Conservation (phyloP, 1,140 invertebrate species). For the Drosophila melanica region DNA sequence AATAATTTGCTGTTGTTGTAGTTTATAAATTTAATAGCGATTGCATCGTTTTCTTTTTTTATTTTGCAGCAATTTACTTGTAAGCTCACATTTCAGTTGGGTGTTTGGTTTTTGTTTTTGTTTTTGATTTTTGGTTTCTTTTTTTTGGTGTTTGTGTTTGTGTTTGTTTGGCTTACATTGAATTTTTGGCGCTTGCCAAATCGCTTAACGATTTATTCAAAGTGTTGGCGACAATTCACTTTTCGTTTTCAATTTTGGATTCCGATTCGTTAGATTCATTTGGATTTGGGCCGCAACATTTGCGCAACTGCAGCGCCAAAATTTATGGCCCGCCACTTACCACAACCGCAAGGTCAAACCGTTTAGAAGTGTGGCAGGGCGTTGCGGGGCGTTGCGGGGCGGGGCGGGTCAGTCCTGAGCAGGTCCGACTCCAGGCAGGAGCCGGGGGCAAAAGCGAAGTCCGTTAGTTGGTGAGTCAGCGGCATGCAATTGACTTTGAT, state of each 20-base stretch:
- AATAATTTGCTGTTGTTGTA: slow-evolving; percentile 20
- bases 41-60: slow-evolving; percentile 23
- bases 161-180: slow-evolving; percentile 12
- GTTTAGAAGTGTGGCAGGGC: slow-evolving; percentile 32
- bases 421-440: slow-evolving; percentile 42
- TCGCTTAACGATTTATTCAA: slow-evolving; percentile 62
- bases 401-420: slow-evolving; percentile 8
- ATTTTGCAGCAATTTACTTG: slow-evolving; percentile 18
- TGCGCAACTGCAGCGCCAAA: slow-evolving; percentile 63
- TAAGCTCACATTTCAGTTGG: slow-evolving; percentile 34
- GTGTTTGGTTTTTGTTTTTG: slow-evolving; percentile 13
- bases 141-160: too few species aligned
- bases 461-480: slow-evolving; percentile 51
- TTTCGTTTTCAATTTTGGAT: slow-evolving; percentile 56
- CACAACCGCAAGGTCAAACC: slow-evolving; percentile 64
- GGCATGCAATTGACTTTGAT: slow-evolving; percentile 65
- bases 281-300: slow-evolving; percentile 44
- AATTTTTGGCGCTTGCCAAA: slow-evolving; percentile 53
- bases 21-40: slow-evolving; percentile 27
- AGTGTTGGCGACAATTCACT: slow-evolving; percentile 74
- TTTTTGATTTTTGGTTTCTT: too few species aligned
- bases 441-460: slow-evolving; percentile 3
- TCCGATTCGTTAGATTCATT: slow-evolving; percentile 19
- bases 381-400: too few species aligned
- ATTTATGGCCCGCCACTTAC: slow-evolving; percentile 73